A percentile compares a stretch with the other conserved stretches of the same genome.
These are phyloP conservation scores for Hoplostethus mediterraneus DNA, from an alignment of 2,797 vertebrate species.

Conservation along the genomic window DNA sequence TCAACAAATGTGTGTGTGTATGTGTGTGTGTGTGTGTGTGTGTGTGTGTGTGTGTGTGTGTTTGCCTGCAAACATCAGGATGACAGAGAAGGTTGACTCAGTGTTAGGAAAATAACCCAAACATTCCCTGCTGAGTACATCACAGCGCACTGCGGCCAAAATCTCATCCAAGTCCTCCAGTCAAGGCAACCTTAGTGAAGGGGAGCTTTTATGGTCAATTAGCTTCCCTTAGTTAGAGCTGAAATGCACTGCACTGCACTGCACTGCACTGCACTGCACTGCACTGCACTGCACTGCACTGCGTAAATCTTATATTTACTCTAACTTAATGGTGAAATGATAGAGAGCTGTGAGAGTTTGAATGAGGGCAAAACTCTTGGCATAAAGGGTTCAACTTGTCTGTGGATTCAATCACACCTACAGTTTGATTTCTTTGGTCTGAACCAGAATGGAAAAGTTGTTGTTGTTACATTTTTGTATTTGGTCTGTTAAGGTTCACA, in stretches of 20 bases:
- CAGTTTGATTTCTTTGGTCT: constrained; percentile 5
- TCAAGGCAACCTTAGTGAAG: constrained; percentile 40
- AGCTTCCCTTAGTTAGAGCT: constrained; percentile 9
- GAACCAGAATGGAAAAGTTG: background rate
- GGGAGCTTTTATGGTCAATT: constrained; percentile 54
- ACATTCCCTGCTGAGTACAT: constrained; percentile 13
- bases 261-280: background rate
- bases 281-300: too few species aligned
- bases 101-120: constrained; percentile 34
- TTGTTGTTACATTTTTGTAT: background rate
- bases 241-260: constrained; percentile 1
- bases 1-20: background rate
- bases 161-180: constrained; percentile 30
- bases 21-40: constrained; percentile 11
- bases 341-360: background rate
- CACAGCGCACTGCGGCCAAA: background rate
- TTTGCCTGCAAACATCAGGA: constrained; percentile 26
- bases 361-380: background rate
- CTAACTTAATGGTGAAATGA: background rate
- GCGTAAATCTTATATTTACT: constrained; percentile 19
- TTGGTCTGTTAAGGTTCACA: constrained; percentile 15
- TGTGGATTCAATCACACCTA: background rate
- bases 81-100: constrained; percentile 29
- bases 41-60: background rate
- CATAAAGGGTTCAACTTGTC: background rate